Evolutionary conservation across 2,113 vertebrate species (phyloP).

Genomic region (Macrotus californicus): DNA sequence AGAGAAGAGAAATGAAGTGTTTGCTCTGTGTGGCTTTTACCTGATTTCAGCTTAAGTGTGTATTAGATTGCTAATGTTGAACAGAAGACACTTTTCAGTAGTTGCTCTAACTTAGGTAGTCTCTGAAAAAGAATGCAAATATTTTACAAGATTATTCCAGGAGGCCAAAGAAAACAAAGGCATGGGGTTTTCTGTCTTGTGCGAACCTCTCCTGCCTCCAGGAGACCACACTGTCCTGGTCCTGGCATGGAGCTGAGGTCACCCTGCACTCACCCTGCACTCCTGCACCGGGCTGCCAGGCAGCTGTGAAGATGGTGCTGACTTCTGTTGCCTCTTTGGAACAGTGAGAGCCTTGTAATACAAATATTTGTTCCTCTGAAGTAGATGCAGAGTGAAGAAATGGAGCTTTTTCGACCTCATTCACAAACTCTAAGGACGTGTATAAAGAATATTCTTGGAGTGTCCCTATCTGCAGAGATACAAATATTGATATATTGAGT

Average conservation of each 20-base stretch:
- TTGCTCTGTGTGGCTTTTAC: not conserved
- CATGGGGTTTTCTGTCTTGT: too few relatives aligned
- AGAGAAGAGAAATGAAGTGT: slow-evolving; percentile 1
- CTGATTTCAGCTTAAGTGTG: not conserved
- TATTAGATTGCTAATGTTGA: not conserved
- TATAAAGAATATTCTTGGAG: not conserved
- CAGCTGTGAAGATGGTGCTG: not conserved
- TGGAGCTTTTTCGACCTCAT: not conserved
- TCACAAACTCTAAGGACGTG: not conserved
- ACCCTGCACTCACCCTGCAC: too few relatives aligned
- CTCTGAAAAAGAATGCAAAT: not conserved
- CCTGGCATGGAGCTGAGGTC: fast-evolving
- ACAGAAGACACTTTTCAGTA: not conserved
- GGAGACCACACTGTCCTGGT: fast-evolving
- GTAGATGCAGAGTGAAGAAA: not conserved
- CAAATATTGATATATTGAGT: not conserved
- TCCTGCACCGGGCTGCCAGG: not conserved
- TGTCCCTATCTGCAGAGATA: not conserved
- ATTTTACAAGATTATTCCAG: not conserved
- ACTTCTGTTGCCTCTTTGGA: not conserved
- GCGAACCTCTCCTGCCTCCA: fast-evolving
- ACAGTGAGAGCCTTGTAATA: fast-evolving
- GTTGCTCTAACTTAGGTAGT: not conserved
- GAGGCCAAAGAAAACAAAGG: not conserved
- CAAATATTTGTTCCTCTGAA: not conserved